phyloP scores from a whole-genome alignment of 2,113 vertebrate genomes.

The Laticauda laticaudata region DNA sequence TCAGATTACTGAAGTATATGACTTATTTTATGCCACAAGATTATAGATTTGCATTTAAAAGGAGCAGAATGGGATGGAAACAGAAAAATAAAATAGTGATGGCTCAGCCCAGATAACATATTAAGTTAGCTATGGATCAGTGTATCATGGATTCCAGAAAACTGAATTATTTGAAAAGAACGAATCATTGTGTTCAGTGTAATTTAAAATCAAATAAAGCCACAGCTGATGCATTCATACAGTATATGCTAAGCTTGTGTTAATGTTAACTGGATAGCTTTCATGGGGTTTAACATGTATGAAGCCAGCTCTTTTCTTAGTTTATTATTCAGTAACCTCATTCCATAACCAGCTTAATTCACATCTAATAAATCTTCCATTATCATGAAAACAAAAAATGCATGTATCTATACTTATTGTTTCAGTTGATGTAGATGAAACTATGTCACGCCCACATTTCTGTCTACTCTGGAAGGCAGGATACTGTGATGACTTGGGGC shows the following conservation, averaged over 20 bases:
- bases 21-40: neutral
- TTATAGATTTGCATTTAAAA: neutral
- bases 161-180: neutral
- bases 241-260: neutral
- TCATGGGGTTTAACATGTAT: neutral
- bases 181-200: neutral
- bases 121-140: neutral
- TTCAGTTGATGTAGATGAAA: neutral
- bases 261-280: neutral
- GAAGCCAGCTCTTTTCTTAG: neutral
- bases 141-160: neutral
- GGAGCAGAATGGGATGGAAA: neutral
- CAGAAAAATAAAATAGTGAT: neutral
- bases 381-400: neutral
- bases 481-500: too few species aligned
- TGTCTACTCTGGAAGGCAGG: neutral
- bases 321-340: neutral
- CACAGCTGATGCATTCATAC: neutral
- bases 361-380: neutral
- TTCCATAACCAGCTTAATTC: neutral
- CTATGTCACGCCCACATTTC: neutral
- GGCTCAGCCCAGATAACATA: neutral
- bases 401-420: neutral
- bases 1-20: neutral
- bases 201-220: neutral